Conservation (phyloP, 2,888 invertebrate species). For the Chalcis sispes region DNA sequence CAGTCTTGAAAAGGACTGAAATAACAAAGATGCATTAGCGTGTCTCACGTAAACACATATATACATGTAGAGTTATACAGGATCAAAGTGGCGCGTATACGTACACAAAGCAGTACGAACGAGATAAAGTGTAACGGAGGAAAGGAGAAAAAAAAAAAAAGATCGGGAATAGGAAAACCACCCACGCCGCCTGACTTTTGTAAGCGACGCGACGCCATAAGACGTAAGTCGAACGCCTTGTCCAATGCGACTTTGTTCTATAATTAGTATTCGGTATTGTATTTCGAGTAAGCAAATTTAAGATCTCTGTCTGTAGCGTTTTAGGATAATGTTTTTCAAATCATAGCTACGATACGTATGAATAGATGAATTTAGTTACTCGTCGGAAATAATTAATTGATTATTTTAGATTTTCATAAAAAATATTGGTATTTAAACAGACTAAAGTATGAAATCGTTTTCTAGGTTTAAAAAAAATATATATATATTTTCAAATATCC, state of each 20-base stretch:
- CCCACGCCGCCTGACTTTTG: constrained; percentile 70
- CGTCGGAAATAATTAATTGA: too few species aligned
- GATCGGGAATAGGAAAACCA: constrained; percentile 71
- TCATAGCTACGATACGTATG: too few species aligned
- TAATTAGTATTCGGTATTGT: constrained; percentile 73
- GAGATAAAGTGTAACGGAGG: constrained; percentile 56
- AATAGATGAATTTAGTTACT: too few species aligned
- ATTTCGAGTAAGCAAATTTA: constrained; percentile 71
- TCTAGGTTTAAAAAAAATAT: too few species aligned
- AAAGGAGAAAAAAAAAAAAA: constrained; percentile 60
- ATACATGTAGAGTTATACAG: constrained; percentile 34
- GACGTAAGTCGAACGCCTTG: constrained; percentile 66
- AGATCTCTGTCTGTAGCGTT: not conserved
- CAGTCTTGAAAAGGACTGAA: constrained; percentile 69
- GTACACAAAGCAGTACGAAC: constrained; percentile 53
- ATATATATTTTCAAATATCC: too few species aligned
- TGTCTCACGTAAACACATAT: constrained; percentile 54
- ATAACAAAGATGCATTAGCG: constrained; percentile 73
- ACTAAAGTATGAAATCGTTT: too few species aligned
- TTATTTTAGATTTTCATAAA: too few species aligned
- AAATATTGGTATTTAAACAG: too few species aligned
- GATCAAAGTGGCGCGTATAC: constrained; percentile 68
- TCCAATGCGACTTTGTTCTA: constrained; percentile 67
- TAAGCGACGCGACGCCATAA: constrained; percentile 67
- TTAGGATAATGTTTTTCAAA: too few species aligned